Percentiles rank a stretch among this genome's conserved stretches.
phyloP scores from a whole-genome alignment of 2,797 vertebrate genomes.

The Cetoscarus ocellatus region DNA sequence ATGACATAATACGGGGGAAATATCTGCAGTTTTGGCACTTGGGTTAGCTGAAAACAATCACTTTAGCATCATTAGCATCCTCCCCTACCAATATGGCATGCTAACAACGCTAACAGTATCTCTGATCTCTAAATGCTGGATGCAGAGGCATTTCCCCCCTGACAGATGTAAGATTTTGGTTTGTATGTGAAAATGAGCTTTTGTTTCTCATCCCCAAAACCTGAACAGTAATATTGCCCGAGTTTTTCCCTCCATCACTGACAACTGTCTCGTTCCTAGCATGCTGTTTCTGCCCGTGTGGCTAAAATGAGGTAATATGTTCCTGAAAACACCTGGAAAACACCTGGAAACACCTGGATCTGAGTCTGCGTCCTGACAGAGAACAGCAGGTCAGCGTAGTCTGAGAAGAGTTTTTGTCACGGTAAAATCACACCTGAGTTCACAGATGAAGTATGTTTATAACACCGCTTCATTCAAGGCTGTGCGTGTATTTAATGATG shows the following conservation, averaged over 20 bases:
- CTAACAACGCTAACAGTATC: constrained; percentile 27
- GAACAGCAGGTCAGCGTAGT: not conserved
- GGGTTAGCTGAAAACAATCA: not conserved
- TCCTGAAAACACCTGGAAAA: constrained; percentile 81
- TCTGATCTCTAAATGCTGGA: not conserved
- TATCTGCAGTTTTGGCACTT: constrained; percentile 11
- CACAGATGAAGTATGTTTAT: not conserved
- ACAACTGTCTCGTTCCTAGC: not conserved
- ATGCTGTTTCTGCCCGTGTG: constrained; percentile 58
- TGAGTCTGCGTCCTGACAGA: constrained; percentile 49
- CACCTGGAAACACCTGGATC: constrained; percentile 77
- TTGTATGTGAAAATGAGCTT: not conserved
- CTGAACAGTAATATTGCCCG: not conserved
- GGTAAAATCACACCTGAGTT: not conserved
- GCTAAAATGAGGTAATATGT: constrained; percentile 92
- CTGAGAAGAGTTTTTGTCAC: constrained; percentile 1
- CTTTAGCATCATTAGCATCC: constrained; percentile 16
- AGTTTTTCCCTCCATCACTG: constrained; percentile 1
- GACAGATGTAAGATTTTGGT: constrained; percentile 1
- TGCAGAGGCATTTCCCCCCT: not conserved
- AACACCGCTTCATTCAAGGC: no score
- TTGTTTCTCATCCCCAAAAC: constrained; percentile 1
- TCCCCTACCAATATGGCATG: not conserved
- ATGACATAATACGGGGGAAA: no score
- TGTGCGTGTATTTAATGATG: no score